Percentiles rank a stretch among this genome's conserved stretches.
phyloP scores from a whole-genome alignment of 1,140 invertebrate genomes.

The Muscidifurax raptorellus region DNA sequence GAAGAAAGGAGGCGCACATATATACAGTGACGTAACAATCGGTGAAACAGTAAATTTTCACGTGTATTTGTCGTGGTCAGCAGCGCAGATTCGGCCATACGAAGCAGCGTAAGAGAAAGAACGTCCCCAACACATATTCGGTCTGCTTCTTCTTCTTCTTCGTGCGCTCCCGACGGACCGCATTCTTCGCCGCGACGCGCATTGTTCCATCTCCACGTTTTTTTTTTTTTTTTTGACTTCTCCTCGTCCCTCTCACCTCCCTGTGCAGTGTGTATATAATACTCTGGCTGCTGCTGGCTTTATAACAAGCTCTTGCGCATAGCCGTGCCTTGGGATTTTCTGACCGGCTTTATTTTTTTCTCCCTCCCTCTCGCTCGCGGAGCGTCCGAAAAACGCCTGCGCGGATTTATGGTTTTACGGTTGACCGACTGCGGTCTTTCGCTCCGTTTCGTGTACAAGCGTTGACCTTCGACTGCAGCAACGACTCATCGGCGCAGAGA shows the following conservation, averaged over 20 bases:
- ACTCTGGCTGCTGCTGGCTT: conserved; percentile 41
- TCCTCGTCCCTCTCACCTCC: conserved; percentile 15
- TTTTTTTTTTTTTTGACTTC: conserved; percentile 5
- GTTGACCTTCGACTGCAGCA: conserved; percentile 66
- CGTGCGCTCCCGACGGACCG: conserved; percentile 68
- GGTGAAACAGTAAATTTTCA: conserved; percentile 67
- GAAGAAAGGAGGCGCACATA: neutral
- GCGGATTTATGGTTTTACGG: conserved; percentile 71
- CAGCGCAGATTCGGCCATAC: conserved; percentile 40
- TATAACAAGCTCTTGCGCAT: conserved; percentile 64
- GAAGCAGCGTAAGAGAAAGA: conserved; percentile 39
- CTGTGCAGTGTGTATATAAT: neutral
- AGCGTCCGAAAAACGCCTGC: conserved; percentile 66
- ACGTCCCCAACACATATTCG: conserved; percentile 43
- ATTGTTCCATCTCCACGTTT: conserved; percentile 70
- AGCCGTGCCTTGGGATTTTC: conserved; percentile 63
- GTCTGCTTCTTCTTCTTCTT: neutral
- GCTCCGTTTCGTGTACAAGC: conserved; percentile 56
- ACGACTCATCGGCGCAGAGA: neutral
- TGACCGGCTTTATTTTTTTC: conserved; percentile 64
- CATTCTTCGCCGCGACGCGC: conserved; percentile 74
- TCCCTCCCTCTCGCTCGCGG: conserved; percentile 63
- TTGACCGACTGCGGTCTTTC: conserved; percentile 73
- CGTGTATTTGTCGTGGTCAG: conserved; percentile 67
- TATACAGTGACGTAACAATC: conserved; percentile 60